These are phyloP conservation scores for Thomomys bottae DNA, from an alignment of 2,113 vertebrate species.

Conservation along the genomic window DNA sequence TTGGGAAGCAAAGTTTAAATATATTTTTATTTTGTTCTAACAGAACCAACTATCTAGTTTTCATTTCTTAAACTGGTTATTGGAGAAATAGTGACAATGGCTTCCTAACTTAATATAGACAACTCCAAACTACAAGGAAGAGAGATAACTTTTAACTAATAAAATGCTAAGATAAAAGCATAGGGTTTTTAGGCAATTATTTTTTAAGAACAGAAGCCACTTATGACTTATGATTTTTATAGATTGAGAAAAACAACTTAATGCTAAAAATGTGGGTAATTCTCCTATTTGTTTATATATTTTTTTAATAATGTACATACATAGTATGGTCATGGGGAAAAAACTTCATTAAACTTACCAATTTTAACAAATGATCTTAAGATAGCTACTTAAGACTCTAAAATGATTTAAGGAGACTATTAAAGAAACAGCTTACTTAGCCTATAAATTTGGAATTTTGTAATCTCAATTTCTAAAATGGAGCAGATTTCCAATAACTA, in stretches of 20 bases:
- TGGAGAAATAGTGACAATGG: slow-evolving; percentile 29
- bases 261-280: not conserved
- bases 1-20: slow-evolving; percentile 60
- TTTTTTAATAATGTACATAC: slow-evolving; percentile 37
- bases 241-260: not conserved
- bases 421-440: not conserved
- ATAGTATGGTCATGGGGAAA: not conserved
- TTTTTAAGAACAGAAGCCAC: slow-evolving; percentile 39
- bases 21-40: slow-evolving; percentile 54
- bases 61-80: slow-evolving; percentile 18
- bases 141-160: slow-evolving; percentile 22
- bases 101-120: slow-evolving; percentile 12
- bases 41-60: slow-evolving; percentile 61
- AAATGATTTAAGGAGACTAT: not conserved
- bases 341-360: slow-evolving; percentile 20
- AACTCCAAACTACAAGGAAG: slow-evolving; percentile 30
- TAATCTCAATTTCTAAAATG: slow-evolving; percentile 24
- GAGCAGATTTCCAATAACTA: slow-evolving; percentile 3
- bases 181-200: not conserved
- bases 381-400: not conserved
- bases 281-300: slow-evolving; percentile 38
- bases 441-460: slow-evolving; percentile 47
- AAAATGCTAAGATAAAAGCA: slow-evolving; percentile 37
- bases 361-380: slow-evolving; percentile 18
- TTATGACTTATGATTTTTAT: not conserved